A percentile compares a stretch with the other conserved stretches of the same genome.
These are phyloP conservation scores for fruit fly (Drosophila melanogaster) DNA, from an alignment of 1,140 invertebrate species.

Conservation along the genomic window Release_6_plus_ISO1_MT NT_033777.3:6540001-6540500, in stretches of 20 bases:
- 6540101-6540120: too few species aligned
- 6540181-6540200: conserved; percentile 5
- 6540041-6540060: too few species aligned
- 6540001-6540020: too few species aligned
- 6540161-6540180: background rate
- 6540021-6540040: too few species aligned
- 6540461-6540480: conserved; percentile 69
- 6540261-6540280: conserved; percentile 33
- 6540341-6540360: conserved; percentile 21
- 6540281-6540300: conserved; percentile 31
- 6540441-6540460: conserved; percentile 5
- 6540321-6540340: conserved; percentile 32
- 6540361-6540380: conserved; percentile 47
- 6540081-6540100: too few species aligned
- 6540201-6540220: conserved; percentile 27
- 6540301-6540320: conserved; percentile 35
- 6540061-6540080: too few species aligned
- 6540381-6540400: conserved; percentile 51
- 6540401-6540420: conserved; percentile 50
- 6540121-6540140: too few species aligned
- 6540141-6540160: background rate
- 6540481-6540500: conserved; percentile 58
- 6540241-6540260: conserved; percentile 8
- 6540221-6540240: conserved; percentile 2
- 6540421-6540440: conserved; percentile 10